Conservation (phyloP, 2,888 invertebrate genomes). For the Diaprepes abbreviatus region DNA sequence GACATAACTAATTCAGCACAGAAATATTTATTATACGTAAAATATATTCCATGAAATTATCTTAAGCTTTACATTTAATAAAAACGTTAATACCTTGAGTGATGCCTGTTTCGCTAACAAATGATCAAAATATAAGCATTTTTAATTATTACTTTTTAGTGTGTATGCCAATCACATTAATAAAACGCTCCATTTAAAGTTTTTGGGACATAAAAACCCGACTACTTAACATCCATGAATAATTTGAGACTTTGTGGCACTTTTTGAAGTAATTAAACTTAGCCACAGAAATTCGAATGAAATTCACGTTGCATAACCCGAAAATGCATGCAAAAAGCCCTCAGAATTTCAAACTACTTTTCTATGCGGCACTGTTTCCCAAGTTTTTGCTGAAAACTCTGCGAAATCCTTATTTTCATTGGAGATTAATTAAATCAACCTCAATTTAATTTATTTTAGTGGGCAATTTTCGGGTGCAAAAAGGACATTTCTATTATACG, state of each 20-base stretch:
- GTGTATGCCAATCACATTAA: too few relatives aligned
- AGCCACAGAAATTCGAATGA: conserved; percentile 7
- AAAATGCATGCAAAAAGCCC: conserved; percentile 7
- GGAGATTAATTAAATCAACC: conserved; percentile 32
- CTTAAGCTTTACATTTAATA: too few relatives aligned
- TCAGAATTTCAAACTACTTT: conserved; percentile 17
- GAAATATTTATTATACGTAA: too few relatives aligned
- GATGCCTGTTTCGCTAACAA: too few relatives aligned
- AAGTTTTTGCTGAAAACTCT: conserved; percentile 9
- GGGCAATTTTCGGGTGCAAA: conserved; percentile 28
- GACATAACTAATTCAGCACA: too few relatives aligned
- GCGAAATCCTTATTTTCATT: conserved; percentile 27
- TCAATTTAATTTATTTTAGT: conserved; percentile 42
- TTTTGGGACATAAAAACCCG: background rate
- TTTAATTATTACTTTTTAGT: too few relatives aligned
- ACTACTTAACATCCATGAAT: background rate
- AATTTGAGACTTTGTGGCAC: background rate
- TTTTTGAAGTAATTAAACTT: conserved; percentile 3
- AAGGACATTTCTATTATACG: conserved; percentile 33
- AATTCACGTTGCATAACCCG: conserved; percentile 4
- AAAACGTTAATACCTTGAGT: too few relatives aligned
- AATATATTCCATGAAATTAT: too few relatives aligned
- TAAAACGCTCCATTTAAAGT: too few relatives aligned
- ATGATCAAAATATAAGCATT: too few relatives aligned
- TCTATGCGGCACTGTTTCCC: conserved; percentile 4